Percentiles rank a stretch among this genome's conserved stretches.
These are phyloP conservation scores for Oncorhynchus keta DNA, from an alignment of 2,113 vertebrate genomes.

Conservation along the genomic window DNA sequence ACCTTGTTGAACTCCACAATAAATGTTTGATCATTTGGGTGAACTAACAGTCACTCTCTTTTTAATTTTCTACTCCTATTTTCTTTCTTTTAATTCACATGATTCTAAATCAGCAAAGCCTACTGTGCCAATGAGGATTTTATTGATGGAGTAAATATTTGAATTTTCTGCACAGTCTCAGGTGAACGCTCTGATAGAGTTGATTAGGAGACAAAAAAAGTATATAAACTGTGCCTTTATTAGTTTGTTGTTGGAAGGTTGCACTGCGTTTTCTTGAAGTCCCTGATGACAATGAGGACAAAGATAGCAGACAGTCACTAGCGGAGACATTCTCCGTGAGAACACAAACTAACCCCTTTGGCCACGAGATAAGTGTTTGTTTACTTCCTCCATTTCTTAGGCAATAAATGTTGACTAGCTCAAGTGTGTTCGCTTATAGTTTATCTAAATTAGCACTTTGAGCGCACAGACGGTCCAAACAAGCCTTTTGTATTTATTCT, in stretches of 20 bases:
- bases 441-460: slow-evolving; percentile 54
- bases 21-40: no score
- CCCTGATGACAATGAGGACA: slow-evolving; percentile 6
- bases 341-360: not conserved
- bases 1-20: no score
- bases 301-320: not conserved
- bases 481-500: slow-evolving; percentile 12
- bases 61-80: no score
- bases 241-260: not conserved
- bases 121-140: not conserved
- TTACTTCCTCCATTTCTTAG: slow-evolving; percentile 42
- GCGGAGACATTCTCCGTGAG: not conserved
- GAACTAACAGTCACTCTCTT: no score
- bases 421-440: slow-evolving; percentile 48
- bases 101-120: not conserved
- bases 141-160: not conserved
- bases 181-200: not conserved
- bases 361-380: slow-evolving; percentile 33
- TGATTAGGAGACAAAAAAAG: not conserved
- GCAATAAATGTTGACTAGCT: slow-evolving; percentile 39
- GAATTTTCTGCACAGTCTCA: not conserved
- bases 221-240: slow-evolving; percentile 7
- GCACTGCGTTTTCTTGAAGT: not conserved
- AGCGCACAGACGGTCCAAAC: slow-evolving; percentile 4
- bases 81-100: no score